phyloP scores from a whole-genome alignment of 2,888 invertebrate species.

The Drosophila falleni region DNA sequence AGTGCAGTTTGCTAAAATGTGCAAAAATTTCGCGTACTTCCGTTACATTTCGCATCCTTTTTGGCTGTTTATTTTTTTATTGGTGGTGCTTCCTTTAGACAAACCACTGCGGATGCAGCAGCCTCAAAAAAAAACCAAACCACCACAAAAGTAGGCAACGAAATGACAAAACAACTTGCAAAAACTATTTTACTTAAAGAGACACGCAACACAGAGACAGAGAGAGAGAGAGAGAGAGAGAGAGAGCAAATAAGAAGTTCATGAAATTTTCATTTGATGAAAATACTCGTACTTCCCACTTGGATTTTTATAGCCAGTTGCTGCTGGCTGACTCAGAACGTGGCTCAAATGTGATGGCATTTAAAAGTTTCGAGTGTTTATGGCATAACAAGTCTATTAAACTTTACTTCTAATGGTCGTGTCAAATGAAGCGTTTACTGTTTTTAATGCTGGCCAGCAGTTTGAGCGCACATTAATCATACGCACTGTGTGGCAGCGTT shows the following conservation, averaged over 20 bases:
- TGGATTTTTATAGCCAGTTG: constrained; percentile 29
- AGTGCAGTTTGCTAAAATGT: constrained; percentile 57
- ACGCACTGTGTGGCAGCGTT: constrained; percentile 37
- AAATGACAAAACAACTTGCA: constrained; percentile 67
- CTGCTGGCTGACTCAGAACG: constrained; percentile 33
- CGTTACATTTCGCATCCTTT: constrained; percentile 76
- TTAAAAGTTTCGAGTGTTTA: constrained; percentile 52
- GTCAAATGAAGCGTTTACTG: constrained; percentile 56
- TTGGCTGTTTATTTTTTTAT: constrained; percentile 66
- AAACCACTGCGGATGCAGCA: constrained; percentile 71
- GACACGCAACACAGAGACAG: constrained; percentile 1
- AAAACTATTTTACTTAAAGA: constrained; percentile 57
- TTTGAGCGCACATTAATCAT: constrained; percentile 53
- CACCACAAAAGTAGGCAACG: constrained; percentile 37
- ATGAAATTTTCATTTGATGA: constrained; percentile 64
- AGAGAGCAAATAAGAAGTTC: constrained; percentile 29
- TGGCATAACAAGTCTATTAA: constrained; percentile 62
- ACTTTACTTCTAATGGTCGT: constrained; percentile 31
- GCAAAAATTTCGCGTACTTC: constrained; percentile 75
- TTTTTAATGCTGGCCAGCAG: constrained; percentile 7
- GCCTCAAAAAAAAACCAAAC: constrained; percentile 14
- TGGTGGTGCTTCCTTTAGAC: constrained; percentile 68
- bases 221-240: not conserved
- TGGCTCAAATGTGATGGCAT: constrained; percentile 44
- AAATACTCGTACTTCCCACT: constrained; percentile 42